Conservation (phyloP, 1,140 invertebrate genomes). For the Drosophila tsacasi region DNA sequence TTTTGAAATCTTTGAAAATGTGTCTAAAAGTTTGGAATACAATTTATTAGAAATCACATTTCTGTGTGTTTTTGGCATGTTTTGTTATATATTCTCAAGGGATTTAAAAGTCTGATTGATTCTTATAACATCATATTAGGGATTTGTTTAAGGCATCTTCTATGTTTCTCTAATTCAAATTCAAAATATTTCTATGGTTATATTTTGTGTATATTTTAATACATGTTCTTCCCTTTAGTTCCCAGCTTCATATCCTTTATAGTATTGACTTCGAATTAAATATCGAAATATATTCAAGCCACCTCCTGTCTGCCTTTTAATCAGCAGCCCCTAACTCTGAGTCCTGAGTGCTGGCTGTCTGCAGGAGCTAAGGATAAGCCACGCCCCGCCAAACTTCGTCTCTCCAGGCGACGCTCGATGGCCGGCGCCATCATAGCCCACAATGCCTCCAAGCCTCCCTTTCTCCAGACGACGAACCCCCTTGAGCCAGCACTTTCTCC, state of each 20-base stretch:
- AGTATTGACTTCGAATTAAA: neutral
- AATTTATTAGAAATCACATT: no score
- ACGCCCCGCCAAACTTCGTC: constrained; percentile 38
- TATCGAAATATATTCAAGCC: constrained; percentile 1
- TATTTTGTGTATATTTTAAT: neutral
- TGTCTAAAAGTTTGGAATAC: neutral
- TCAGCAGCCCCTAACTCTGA: constrained; percentile 13
- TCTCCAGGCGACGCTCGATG: constrained; percentile 63
- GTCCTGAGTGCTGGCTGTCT: constrained; percentile 20
- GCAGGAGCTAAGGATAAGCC: constrained; percentile 27
- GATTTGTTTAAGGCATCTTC: neutral
- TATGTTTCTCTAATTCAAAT: neutral
- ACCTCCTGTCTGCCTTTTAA: neutral
- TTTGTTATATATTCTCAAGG: no score
- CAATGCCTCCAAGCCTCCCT: constrained; percentile 49
- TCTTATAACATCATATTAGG: neutral
- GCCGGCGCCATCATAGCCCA: constrained; percentile 76
- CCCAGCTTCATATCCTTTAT: neutral
- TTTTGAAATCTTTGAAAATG: neutral
- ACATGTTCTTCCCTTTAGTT: neutral
- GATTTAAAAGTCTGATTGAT: neutral
- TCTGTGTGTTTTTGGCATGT: no score
- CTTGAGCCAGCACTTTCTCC: neutral
- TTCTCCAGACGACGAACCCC: neutral
- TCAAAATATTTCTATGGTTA: neutral